phyloP scores from a whole-genome alignment of 2,888 invertebrate species.

The Aproaerema taeniolella region DNA sequence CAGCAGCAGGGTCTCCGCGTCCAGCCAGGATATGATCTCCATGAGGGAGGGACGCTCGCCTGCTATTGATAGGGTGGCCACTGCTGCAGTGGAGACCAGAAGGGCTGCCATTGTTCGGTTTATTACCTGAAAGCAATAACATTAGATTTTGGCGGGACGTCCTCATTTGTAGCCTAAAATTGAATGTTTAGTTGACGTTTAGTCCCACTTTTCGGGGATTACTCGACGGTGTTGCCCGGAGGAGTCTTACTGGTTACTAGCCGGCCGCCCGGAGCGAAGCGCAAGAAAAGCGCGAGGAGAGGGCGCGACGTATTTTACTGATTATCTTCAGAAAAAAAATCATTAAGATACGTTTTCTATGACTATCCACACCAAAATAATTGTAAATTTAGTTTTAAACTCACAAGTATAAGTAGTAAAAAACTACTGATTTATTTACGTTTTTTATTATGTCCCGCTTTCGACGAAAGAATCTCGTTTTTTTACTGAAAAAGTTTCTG shows the following conservation, averaged over 20 bases:
- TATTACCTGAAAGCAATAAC: constrained; percentile 74
- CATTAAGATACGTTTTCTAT: too few species aligned
- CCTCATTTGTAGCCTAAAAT: background rate
- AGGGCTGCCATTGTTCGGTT: constrained; percentile 89
- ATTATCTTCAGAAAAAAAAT: background rate
- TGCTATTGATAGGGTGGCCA: constrained; percentile 83
- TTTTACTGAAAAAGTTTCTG: too few species aligned
- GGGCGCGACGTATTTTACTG: background rate
- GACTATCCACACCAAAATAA: too few species aligned
- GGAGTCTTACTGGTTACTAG: too few species aligned
- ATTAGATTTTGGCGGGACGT: background rate
- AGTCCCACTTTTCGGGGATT: background rate
- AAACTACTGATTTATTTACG: too few species aligned
- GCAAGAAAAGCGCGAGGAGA: too few species aligned
- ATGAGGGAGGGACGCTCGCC: constrained; percentile 85
- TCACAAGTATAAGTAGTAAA: too few species aligned
- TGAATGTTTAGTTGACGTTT: background rate
- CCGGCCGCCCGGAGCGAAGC: too few species aligned
- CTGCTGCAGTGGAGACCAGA: constrained; percentile 83
- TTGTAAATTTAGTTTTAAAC: too few species aligned
- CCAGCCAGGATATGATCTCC: constrained; percentile 88
- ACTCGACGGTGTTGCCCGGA: too few species aligned
- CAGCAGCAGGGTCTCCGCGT: constrained; percentile 84
- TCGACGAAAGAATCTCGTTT: too few species aligned
- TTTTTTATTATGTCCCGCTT: too few species aligned